These are phyloP conservation scores for Hyles lineata DNA, from an alignment of 2,888 invertebrate genomes.

Conservation along the genomic window DNA sequence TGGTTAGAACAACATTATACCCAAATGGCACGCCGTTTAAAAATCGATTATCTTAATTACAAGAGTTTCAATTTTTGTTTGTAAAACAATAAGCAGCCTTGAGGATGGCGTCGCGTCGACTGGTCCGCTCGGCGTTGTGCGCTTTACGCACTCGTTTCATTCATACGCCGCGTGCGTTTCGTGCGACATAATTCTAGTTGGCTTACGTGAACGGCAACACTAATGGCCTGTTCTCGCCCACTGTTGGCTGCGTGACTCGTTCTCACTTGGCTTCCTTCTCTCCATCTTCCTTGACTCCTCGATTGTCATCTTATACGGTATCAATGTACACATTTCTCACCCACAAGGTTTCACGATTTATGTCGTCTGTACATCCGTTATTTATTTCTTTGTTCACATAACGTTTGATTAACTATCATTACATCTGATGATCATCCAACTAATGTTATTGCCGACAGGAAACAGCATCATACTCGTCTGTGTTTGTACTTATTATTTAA, in stretches of 20 bases:
- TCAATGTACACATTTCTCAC: slow-evolving; percentile 38
- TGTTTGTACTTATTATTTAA: slow-evolving; percentile 34
- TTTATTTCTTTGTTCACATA: slow-evolving; percentile 46
- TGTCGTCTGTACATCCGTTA: slow-evolving; percentile 41
- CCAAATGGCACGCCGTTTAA: background rate
- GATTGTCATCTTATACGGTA: slow-evolving; percentile 64
- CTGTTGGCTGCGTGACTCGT: slow-evolving; percentile 60
- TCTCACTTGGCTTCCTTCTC: slow-evolving; percentile 58
- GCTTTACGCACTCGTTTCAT: slow-evolving; percentile 54
- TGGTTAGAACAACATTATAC: background rate
- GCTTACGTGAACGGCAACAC: slow-evolving; percentile 61
- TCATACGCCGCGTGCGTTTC: slow-evolving; percentile 58
- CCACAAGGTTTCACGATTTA: slow-evolving; percentile 42
- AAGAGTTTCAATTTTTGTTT: slow-evolving; percentile 43
- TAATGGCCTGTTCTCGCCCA: slow-evolving; percentile 72
- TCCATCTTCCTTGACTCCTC: slow-evolving; percentile 56
- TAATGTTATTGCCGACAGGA: slow-evolving; percentile 12
- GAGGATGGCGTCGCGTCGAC: slow-evolving; percentile 59
- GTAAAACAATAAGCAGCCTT: slow-evolving; percentile 57
- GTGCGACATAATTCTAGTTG: slow-evolving; percentile 62
- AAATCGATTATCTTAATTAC: slow-evolving; percentile 33
- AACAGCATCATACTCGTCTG: background rate
- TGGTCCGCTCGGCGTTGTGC: slow-evolving; percentile 55
- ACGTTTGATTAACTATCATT: slow-evolving; percentile 32
- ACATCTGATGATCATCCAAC: background rate